Evolutionary conservation across 37 sponge, comb jelly and placozoan species (phyloP).

Genomic region (Cladorhizidae sp.): DNA sequence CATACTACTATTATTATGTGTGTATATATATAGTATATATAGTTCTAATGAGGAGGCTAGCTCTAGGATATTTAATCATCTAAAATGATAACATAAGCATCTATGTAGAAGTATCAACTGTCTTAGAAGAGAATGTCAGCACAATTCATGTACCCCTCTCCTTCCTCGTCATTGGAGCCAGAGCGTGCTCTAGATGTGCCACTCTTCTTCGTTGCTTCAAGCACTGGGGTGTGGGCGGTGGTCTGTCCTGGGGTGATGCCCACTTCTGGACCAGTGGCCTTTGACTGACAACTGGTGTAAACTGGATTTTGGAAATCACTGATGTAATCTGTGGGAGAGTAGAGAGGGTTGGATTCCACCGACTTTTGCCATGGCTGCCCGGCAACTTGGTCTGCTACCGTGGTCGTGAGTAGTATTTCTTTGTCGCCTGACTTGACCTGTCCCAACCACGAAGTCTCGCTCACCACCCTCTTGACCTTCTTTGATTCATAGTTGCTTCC

Average conservation of each 20-base stretch:
- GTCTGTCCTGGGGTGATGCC: slow-evolving; percentile 10
- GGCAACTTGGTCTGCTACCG: not conserved
- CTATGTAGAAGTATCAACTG: no score
- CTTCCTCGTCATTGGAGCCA: slow-evolving; percentile 12
- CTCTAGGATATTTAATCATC: no score
- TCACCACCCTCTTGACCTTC: slow-evolving; percentile 53
- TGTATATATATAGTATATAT: not conserved
- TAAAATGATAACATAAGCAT: no score
- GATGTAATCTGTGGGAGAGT: slow-evolving; percentile 58
- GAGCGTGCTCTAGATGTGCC: slow-evolving; percentile 14
- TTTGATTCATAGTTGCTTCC: slow-evolving; percentile 45
- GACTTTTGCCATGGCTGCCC: slow-evolving; percentile 11
- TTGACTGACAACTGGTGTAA: slow-evolving; percentile 12
- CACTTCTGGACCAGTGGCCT: not conserved
- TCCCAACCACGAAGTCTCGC: slow-evolving; percentile 78
- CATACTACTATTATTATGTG: not conserved
- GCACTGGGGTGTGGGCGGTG: not conserved
- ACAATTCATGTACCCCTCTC: slow-evolving; percentile 47
- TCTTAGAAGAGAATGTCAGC: slow-evolving; percentile 73
- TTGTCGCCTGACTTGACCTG: slow-evolving; percentile 7
- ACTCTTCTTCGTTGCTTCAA: not conserved
- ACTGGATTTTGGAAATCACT: slow-evolving; percentile 71
- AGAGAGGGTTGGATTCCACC: slow-evolving; percentile 65
- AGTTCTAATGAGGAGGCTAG: not conserved
- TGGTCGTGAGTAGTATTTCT: not conserved